phyloP scores from a whole-genome alignment of 2,113 vertebrate genomes.

The Tringa solitaria region DNA sequence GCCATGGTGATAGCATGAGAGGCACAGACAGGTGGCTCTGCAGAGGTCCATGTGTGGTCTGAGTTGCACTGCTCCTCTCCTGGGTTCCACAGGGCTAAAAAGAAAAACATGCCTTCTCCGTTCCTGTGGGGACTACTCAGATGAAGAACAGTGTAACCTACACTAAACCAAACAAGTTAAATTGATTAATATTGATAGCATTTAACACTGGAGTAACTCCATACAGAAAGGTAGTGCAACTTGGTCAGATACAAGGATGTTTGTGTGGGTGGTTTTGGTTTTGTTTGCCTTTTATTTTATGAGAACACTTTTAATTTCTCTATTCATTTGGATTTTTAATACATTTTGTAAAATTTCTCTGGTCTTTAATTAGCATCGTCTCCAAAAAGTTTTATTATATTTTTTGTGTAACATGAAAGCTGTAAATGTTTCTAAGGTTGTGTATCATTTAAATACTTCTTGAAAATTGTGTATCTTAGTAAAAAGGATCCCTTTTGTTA shows the following conservation, averaged over 20 bases:
- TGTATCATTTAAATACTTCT: not conserved
- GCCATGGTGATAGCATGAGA: not conserved
- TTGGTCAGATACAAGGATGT: not conserved
- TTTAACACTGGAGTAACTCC: not conserved
- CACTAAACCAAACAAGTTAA: not conserved
- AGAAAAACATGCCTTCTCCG: accelerated
- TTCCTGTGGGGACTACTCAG: not conserved
- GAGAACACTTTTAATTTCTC: not conserved
- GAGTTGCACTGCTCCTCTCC: not conserved
- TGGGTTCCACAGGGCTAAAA: not conserved
- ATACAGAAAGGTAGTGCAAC: not conserved
- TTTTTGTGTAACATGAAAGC: not conserved
- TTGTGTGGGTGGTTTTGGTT: not conserved
- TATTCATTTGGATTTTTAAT: not conserved
- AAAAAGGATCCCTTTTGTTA: not conserved
- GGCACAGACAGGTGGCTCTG: not conserved
- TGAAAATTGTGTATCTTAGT: not conserved
- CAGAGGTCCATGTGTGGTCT: not conserved
- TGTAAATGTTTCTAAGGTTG: not conserved
- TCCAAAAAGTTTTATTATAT: not conserved
- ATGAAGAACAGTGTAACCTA: not conserved
- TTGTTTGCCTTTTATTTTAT: not conserved
- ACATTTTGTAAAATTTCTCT: not conserved
- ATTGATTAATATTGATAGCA: not conserved
- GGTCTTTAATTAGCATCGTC: not conserved